Evolutionary conservation across 2,888 invertebrate species (phyloP), one percentile per base, ranked within the genome.

Genomic region (Onchidella celtica): DNA sequence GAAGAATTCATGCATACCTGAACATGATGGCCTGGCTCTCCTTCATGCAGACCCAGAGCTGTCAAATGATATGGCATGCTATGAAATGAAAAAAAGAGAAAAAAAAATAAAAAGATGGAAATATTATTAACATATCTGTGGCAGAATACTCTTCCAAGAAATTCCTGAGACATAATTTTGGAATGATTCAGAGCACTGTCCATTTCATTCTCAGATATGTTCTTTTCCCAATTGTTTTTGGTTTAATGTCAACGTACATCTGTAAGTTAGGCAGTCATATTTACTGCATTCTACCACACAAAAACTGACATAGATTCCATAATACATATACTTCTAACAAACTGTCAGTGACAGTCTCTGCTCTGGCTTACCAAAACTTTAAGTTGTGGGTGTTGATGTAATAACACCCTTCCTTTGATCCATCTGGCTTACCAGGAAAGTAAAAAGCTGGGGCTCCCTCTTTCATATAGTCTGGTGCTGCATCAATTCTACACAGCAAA

Each of bases 21-120:
- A 38, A 92, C 85, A 84, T 93, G 93, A 77, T 92, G 92, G 4
- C 93, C 93, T 4, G 93, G 93, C 63, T 90, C 85, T 24, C 90
- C 89, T 85, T 92, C 91, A 85, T 93, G 93, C 4, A 92, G 86
- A 68, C 89, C 83, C 40, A 93, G 82, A 14, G 91, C 87, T 55
- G 69, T 40, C n/a, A 78, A 27, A 38, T 59, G 59, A 4, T 38
- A 34, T n/a, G 78, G 78, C n/a, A 66, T 32, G 24, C 78, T 78
- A 61, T 3, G 24, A n/a, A 68, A 1, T 11, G 27, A 32, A 63
- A 4, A 29, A 1, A 63, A 32, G 21, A 32, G 29, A 3, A 32
- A 63, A 4, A 24, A n/a, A n/a, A n/a, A n/a, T n/a, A n/a, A n/a
- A n/a, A n/a, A n/a, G n/a, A n/a, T n/a, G n/a, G n/a, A n/a, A n/a